A percentile compares a stretch with the other conserved stretches of the same genome.
phyloP scores from a whole-genome alignment of 1,140 invertebrate species.

The Pseudomyrmex gracilis region DNA sequence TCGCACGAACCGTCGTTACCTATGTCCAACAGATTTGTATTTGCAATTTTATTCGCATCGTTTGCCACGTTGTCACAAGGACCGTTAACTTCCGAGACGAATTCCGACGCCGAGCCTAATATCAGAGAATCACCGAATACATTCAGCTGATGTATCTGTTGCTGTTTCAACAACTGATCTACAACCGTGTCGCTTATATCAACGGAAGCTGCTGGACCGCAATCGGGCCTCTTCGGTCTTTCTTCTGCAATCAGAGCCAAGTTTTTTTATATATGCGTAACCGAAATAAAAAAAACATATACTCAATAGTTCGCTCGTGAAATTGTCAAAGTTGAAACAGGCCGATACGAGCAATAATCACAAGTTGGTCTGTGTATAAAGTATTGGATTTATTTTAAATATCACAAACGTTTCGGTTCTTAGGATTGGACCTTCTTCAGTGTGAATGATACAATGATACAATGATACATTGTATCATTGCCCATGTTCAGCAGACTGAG shows the following conservation, averaged over 20 bases:
- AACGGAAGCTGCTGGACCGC: conserved; percentile 87
- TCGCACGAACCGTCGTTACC: neutral
- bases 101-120: conserved; percentile 17
- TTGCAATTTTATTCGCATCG: neutral
- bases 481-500: no score
- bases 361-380: no score
- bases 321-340: no score
- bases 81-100: conserved; percentile 15
- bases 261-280: neutral
- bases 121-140: conserved; percentile 30
- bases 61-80: neutral
- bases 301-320: no score
- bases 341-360: no score
- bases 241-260: conserved; percentile 80
- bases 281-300: conserved; percentile 28
- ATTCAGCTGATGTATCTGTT: neutral
- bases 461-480: no score
- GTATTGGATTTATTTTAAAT: no score
- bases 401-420: no score
- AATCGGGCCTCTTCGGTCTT: conserved; percentile 84
- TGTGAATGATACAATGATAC: no score
- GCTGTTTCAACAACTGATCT: conserved; percentile 66
- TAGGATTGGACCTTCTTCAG: no score
- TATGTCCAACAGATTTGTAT: neutral
- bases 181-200: conserved; percentile 82